Evolutionary conservation across 2,113 vertebrate genomes (phyloP).

Genomic region (Lontra canadensis): DNA sequence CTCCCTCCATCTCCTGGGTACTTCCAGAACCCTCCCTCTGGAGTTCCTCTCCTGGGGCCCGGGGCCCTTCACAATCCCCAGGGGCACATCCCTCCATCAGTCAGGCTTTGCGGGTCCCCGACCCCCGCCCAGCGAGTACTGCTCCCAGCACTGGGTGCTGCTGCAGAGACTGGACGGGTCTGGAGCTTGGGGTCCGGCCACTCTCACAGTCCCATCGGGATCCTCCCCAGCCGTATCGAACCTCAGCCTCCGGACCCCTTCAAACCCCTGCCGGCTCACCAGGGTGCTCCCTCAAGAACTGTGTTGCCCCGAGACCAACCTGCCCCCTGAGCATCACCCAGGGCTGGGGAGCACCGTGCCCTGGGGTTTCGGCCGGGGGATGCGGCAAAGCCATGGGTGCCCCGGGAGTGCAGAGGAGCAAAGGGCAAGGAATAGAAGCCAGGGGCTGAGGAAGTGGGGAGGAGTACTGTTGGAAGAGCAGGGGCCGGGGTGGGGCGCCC

Average conservation of each 20-base stretch:
- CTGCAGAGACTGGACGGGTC: not conserved
- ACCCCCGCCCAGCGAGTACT: not conserved
- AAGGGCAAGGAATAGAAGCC: not conserved
- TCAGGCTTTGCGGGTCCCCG: not conserved
- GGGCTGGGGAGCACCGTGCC: not conserved
- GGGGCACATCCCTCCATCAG: not conserved
- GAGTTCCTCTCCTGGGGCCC: not conserved
- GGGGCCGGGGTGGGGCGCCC: too few relatives aligned
- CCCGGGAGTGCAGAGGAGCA: not conserved
- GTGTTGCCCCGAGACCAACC: not conserved
- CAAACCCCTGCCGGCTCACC: not conserved
- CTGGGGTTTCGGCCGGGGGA: not conserved
- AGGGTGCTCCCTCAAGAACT: not conserved
- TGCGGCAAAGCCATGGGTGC: conserved; percentile 9
- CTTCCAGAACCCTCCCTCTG: not conserved
- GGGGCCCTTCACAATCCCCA: not conserved
- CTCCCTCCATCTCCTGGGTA: not conserved
- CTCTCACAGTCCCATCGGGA: not conserved
- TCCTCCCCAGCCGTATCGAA: not conserved
- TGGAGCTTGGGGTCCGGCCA: not conserved
- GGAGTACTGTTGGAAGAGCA: not conserved
- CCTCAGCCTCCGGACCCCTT: not conserved
- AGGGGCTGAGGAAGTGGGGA: not conserved
- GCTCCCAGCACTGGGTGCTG: not conserved
- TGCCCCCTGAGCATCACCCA: too few relatives aligned